Percentiles rank a stretch among this genome's conserved stretches.
Conservation (phyloP, 2,888 invertebrate genomes). For the Clusia tigrina region DNA sequence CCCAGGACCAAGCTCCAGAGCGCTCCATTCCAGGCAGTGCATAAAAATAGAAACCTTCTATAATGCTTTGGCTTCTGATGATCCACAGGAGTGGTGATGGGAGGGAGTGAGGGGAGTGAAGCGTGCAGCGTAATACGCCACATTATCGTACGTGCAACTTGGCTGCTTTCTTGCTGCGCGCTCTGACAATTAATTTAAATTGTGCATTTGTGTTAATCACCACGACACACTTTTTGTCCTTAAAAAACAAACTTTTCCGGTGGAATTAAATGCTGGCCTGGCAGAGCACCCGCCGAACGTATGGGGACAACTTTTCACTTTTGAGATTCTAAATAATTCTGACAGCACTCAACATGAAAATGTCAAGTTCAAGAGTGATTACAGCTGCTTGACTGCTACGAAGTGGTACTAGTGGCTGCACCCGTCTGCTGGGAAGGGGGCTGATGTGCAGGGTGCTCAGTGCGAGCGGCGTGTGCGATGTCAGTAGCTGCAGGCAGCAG, state of each 20-base stretch:
- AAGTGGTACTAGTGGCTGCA: slow-evolving; percentile 16
- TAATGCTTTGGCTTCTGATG: too few species aligned
- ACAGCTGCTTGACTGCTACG: slow-evolving; percentile 46
- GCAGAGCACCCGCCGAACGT: too few species aligned
- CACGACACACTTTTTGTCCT: slow-evolving; percentile 17
- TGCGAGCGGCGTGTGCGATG: too few species aligned
- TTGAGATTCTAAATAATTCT: slow-evolving; percentile 49
- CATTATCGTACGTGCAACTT: not conserved
- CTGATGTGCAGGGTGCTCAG: too few species aligned
- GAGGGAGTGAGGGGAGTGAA: too few species aligned
- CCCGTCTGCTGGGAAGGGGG: too few species aligned
- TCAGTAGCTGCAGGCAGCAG: not conserved
- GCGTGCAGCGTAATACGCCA: too few species aligned
- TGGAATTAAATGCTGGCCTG: too few species aligned
- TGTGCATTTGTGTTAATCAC: slow-evolving; percentile 54
- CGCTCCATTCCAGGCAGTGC: too few species aligned
- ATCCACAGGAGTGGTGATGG: too few species aligned
- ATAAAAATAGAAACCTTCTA: too few species aligned
- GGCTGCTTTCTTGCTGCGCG: not conserved
- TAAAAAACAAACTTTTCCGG: not conserved
- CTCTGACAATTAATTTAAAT: slow-evolving; percentile 54
- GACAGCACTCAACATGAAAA: slow-evolving; percentile 42
- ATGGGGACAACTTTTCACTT: not conserved
- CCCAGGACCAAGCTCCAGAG: too few species aligned
- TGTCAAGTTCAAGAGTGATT: slow-evolving; percentile 55